Conservation (phyloP, 2,888 invertebrate species). For the Zhuqinia jingwanae region DNA sequence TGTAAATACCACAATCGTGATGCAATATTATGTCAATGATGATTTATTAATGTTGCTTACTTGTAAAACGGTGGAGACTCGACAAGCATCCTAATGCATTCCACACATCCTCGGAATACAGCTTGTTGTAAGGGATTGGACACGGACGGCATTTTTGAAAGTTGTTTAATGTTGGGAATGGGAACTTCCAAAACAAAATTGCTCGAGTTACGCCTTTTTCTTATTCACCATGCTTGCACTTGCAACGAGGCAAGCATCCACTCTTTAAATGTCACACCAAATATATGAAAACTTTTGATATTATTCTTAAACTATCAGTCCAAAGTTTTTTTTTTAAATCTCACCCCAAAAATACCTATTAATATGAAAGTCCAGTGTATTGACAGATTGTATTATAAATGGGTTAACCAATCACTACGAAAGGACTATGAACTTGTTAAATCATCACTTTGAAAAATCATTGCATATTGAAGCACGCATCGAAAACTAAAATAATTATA, state of each 20-base stretch:
- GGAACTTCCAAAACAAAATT: constrained; percentile 1
- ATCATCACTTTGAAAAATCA: too few relatives aligned
- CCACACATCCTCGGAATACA: constrained; percentile 78
- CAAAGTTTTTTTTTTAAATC: too few relatives aligned
- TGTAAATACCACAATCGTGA: background rate
- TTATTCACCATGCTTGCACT: constrained; percentile 36
- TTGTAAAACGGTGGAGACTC: constrained; percentile 78
- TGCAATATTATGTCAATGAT: background rate
- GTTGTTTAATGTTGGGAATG: background rate
- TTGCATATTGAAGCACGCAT: too few relatives aligned
- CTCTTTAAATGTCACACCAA: background rate
- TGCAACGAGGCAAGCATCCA: constrained; percentile 49
- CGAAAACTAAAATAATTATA: too few relatives aligned
- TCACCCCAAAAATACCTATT: too few relatives aligned
- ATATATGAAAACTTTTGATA: too few relatives aligned
- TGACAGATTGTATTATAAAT: too few relatives aligned
- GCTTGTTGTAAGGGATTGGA: constrained; percentile 79
- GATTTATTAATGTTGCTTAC: constrained; percentile 62
- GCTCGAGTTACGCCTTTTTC: too few relatives aligned
- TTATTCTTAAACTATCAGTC: too few relatives aligned
- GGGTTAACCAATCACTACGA: too few relatives aligned
- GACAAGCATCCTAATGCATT: constrained; percentile 79
- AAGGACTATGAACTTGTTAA: too few relatives aligned
- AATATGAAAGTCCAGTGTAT: too few relatives aligned
- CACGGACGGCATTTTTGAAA: constrained; percentile 77